These are phyloP conservation scores for Enteromius trimaculatus DNA, from an alignment of 2,797 vertebrate species.

Conservation along the genomic window DNA sequence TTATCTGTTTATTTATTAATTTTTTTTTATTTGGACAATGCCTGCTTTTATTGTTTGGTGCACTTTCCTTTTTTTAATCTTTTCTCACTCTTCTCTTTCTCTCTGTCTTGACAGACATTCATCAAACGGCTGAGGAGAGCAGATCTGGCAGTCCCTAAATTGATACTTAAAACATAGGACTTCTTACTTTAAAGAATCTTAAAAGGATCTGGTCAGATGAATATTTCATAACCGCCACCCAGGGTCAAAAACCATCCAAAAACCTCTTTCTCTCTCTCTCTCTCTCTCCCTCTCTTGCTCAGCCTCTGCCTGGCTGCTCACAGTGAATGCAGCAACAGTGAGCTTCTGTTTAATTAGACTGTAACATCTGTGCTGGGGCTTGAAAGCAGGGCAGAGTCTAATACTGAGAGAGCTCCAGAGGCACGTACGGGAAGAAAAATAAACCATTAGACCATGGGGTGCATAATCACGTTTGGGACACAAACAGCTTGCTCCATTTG, in stretches of 20 bases:
- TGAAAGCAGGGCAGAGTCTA: conserved; percentile 49
- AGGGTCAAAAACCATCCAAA: conserved; percentile 60
- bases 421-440: conserved; percentile 32
- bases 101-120: conserved; percentile 33
- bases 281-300: conserved; percentile 42
- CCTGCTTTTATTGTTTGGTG: neutral
- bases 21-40: neutral
- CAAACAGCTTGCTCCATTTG: conserved; percentile 50
- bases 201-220: conserved; percentile 65
- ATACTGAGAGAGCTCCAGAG: conserved; percentile 46
- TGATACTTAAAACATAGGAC: conserved; percentile 67
- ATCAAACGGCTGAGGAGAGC: conserved; percentile 55
- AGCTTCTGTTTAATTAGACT: conserved; percentile 65
- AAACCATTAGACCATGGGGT: conserved; percentile 51
- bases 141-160: conserved; percentile 67
- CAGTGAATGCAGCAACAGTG: conserved; percentile 50
- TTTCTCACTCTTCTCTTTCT: neutral
- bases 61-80: neutral
- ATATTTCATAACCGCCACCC: conserved; percentile 69
- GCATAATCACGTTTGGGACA: conserved; percentile 47
- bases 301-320: conserved; percentile 44
- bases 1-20: neutral
- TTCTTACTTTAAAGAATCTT: conserved; percentile 59
- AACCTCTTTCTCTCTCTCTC: conserved; percentile 1
- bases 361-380: conserved; percentile 61